These are phyloP conservation scores for Drosophila obscura DNA, from an alignment of 1,140 invertebrate genomes.

Conservation along the genomic window DNA sequence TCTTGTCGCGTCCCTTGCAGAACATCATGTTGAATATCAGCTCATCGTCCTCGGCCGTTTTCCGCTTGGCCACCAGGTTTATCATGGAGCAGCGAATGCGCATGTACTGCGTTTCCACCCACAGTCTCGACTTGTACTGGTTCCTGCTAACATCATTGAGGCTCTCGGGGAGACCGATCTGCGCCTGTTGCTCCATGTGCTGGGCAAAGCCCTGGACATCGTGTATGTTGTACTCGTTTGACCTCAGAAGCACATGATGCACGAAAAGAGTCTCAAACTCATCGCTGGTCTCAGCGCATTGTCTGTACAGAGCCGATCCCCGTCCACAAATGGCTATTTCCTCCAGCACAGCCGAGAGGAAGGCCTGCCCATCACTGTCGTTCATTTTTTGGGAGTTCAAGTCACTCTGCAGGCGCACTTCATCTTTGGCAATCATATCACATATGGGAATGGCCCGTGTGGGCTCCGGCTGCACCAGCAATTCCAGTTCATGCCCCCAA, in stretches of 20 bases:
- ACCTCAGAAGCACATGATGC: constrained; percentile 68
- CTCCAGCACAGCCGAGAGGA: constrained; percentile 67
- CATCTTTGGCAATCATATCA: constrained; percentile 62
- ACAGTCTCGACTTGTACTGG: constrained; percentile 73
- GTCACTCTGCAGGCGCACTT: constrained; percentile 46
- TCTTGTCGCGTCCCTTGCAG: constrained; percentile 73
- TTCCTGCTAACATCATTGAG: constrained; percentile 61
- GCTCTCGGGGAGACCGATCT: constrained; percentile 62
- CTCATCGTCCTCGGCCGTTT: constrained; percentile 66
- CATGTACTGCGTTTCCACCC: constrained; percentile 78
- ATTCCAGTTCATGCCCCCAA: constrained; percentile 75
- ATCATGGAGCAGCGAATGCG: constrained; percentile 80
- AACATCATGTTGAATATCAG: constrained; percentile 71
- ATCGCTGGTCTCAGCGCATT: constrained; percentile 65
- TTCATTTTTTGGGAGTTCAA: constrained; percentile 27
- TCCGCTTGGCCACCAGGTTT: constrained; percentile 66
- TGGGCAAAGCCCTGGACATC: constrained; percentile 57
- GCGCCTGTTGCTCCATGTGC: constrained; percentile 72
- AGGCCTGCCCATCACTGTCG: constrained; percentile 55
- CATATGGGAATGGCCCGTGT: constrained; percentile 51
- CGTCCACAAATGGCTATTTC: constrained; percentile 64
- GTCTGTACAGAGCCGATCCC: constrained; percentile 68
- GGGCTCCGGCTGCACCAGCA: constrained; percentile 59
- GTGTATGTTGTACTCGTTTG: constrained; percentile 55
- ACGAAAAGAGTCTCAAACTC: constrained; percentile 75